Base-by-base conservation (phyloP, 2,888 invertebrate genomes). In the Choreutis nemorana region DNA sequence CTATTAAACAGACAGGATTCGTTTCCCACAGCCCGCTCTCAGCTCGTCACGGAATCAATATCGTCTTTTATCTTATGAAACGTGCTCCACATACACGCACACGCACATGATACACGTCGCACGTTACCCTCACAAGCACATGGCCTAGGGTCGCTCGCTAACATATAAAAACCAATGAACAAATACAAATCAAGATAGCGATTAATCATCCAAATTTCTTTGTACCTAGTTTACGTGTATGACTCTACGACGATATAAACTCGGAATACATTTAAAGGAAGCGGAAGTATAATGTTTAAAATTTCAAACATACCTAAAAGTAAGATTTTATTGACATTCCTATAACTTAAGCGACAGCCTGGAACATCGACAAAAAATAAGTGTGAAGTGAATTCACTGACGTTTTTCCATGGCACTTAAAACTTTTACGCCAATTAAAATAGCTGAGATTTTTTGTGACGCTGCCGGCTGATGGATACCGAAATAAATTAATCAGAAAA, bases 21-120 rank as follows among this genome's bases (percentile, higher is more conserved):
- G 64, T 62, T 77, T 77, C 77, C 70, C 77, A 77, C 73, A 71
- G 71, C 62, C 53, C 62, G 66, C 59, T 55, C 62, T 55, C 61
- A 52, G 53, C 63, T 65, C 73, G 73, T 72, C 72, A 77, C 75
- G 75, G 68, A 77, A 77, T 77, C 77, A 75, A 77, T 77, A 77
- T 71, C 66, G 64, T 61, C 72, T 77, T 73, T 75, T 78, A 77
- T 77, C 71, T 77, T 67, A 65, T 58, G 60, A 67, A 67, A 70
- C 73, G 71, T 71, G 72, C 65, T 65, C 59, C 56, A 67, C 62
- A 55, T 55, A 50, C 51, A 52, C 42, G 35, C 36, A 29, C 36
- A 32, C 45, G 39, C 39, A 35, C 46, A 43, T n/a, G n/a, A n/a
- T n/a, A n/a, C n/a, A n/a, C n/a, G n/a, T n/a, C 49, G 41, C 48